Conservation (phyloP, 2,797 vertebrate genomes). For the Apodemus agrarius region DNA sequence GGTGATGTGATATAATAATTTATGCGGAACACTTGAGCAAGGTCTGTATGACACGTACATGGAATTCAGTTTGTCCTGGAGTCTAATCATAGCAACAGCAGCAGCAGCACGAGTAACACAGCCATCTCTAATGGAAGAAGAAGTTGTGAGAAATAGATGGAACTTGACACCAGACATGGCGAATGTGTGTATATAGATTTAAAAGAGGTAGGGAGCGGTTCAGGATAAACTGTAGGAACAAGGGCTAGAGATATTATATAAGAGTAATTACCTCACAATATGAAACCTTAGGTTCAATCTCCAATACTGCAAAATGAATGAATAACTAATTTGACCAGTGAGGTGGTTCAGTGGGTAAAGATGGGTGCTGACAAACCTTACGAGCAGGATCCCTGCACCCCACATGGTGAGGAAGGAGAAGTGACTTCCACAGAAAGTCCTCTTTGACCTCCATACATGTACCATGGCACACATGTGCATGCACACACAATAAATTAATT, state of each 20-base stretch:
- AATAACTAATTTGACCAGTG: neutral
- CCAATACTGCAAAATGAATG: neutral
- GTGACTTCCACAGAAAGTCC: neutral
- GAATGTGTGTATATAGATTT: neutral
- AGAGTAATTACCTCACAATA: neutral
- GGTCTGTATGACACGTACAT: neutral
- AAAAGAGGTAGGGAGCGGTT: neutral
- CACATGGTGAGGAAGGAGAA: neutral
- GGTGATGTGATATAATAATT: conserved; percentile 31
- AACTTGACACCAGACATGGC: neutral
- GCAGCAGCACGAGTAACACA: neutral
- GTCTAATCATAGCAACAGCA: neutral
- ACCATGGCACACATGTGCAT: neutral
- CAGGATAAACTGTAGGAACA: neutral
- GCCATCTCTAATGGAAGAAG: neutral
- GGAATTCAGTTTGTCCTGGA: conserved; percentile 29
- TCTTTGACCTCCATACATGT: neutral
- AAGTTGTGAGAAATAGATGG: conserved; percentile 29
- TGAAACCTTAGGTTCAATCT: neutral
- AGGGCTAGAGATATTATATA: neutral
- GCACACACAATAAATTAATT: neutral
- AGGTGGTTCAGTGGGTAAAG: neutral
- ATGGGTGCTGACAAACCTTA: neutral
- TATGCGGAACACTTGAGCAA: neutral
- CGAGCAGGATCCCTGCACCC: neutral